Conservation (phyloP, 2,113 vertebrate genomes). For the Pelodiscus sinensis region DNA sequence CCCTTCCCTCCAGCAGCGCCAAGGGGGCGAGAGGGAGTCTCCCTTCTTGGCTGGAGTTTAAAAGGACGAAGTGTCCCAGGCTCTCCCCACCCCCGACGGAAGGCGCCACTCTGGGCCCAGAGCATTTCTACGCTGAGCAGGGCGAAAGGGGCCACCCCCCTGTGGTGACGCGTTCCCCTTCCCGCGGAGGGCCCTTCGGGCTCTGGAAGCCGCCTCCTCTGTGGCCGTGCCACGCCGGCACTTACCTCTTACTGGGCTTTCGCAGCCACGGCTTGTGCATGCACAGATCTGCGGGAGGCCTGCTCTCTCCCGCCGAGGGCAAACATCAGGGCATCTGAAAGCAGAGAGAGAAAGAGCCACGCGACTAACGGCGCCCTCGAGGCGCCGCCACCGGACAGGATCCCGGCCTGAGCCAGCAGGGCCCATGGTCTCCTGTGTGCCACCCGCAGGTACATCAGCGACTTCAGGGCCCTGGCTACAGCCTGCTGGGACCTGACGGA, state of each 20-base stretch:
- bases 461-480: not conserved
- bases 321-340: constrained; percentile 62
- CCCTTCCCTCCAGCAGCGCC: not conserved
- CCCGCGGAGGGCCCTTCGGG: not conserved
- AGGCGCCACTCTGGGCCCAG: too few relatives aligned
- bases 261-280: constrained; percentile 37
- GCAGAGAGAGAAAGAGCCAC: not conserved
- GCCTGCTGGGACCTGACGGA: not conserved
- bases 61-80: not conserved
- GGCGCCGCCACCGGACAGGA: too few relatives aligned
- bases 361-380: fast-evolving
- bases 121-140: not conserved
- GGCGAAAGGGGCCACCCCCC: not conserved
- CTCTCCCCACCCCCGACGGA: not conserved
- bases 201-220: fast-evolving
- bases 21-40: not conserved
- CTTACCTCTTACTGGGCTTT: constrained; percentile 65
- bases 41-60: not conserved
- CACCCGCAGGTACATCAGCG: not conserved
- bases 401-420: fast-evolving
- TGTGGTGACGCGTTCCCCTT: not conserved
- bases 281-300: constrained; percentile 12
- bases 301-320: constrained; percentile 10
- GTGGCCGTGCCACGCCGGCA: not conserved
- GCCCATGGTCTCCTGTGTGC: not conserved